Base-by-base conservation (phyloP, 2,888 invertebrate genomes). In the Epirrhoe tristata region DNA sequence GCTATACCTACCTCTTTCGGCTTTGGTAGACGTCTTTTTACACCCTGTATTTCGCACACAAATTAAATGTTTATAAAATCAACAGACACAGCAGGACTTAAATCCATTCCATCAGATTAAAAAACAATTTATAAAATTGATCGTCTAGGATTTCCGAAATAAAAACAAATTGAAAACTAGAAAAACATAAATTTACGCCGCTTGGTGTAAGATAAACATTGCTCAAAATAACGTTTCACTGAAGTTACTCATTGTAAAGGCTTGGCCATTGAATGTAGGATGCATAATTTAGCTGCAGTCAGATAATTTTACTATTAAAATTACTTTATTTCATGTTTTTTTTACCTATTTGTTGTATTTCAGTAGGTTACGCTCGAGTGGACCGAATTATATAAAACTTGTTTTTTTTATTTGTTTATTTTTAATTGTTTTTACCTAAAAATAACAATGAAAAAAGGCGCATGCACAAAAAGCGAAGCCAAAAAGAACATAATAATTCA, bases 131-230 rank as follows among this genome's bases (percentile, higher is more conserved):
- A 81, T 76, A 76, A 77, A 76, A 80, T 64, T 69, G 65, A 63
- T 53, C 34, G 73, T 77, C 84, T 90, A 84, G 87, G 82, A 86
- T 88, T 91, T 88, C 90, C 70, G 74, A 86, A 87, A 85, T 86
- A 85, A 87, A 87, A 89, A 81, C 83, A 84, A 89, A 92, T 84
- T 72, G 73, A 81, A 89, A 81, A 85, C 86, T 86, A 80, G 75
- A 87, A 87, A 83, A 90, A 90, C 89, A 75, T 71, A 78, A 80
- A 81, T 82, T 83, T 79, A 81, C 79, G 75, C 74, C 79, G 82
- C 77, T 78, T 77, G 78, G 78, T 76, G 76, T 83, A 85, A 88
- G 80, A 84, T 89, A 91, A 90, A 91, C 90, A 89, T 79, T 77
- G 77, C 72, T 69, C 86, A 80, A 89, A 90, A 90, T 90, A 91